Evolutionary conservation across 2,113 vertebrate genomes (phyloP).

Genomic region (Irena cyanogastra): DNA sequence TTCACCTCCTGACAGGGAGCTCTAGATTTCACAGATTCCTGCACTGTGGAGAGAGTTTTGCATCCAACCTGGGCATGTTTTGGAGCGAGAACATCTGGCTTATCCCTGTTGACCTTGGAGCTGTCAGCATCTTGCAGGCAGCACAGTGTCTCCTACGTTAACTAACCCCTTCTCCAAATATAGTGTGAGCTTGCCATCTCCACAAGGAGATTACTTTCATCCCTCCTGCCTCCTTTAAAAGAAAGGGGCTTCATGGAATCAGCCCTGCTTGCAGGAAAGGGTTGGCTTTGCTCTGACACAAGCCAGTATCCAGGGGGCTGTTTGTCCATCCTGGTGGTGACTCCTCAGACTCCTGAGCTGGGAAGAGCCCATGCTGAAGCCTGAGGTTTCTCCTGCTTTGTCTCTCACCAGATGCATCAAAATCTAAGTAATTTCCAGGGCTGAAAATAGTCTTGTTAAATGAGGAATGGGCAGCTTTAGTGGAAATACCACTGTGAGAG

Average conservation of each 20-base stretch:
- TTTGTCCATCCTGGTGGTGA: neutral
- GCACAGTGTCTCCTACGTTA: neutral
- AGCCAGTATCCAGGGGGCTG: neutral
- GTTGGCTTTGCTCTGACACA: rapidly evolving
- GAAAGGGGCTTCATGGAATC: neutral
- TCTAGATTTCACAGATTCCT: constrained; percentile 33
- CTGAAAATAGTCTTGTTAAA: neutral
- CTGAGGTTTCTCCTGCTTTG: neutral
- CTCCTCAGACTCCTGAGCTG: neutral
- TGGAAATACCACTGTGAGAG: neutral
- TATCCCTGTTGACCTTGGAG: constrained; percentile 55
- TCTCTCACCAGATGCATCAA: neutral
- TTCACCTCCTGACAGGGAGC: neutral
- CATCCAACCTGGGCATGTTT: constrained; percentile 36
- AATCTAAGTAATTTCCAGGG: neutral
- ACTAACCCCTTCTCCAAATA: neutral
- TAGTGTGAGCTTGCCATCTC: neutral
- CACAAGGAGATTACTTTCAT: neutral
- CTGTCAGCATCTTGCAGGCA: neutral
- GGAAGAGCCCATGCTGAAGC: neutral
- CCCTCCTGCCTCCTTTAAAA: neutral
- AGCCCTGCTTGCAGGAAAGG: neutral
- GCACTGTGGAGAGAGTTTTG: constrained; percentile 16
- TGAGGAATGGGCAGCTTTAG: neutral
- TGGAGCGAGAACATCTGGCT: constrained; percentile 52